Evolutionary conservation across 2,113 vertebrate species (phyloP), one percentile per base, ranked within the genome.

Genomic region (Glaucomys volans): DNA sequence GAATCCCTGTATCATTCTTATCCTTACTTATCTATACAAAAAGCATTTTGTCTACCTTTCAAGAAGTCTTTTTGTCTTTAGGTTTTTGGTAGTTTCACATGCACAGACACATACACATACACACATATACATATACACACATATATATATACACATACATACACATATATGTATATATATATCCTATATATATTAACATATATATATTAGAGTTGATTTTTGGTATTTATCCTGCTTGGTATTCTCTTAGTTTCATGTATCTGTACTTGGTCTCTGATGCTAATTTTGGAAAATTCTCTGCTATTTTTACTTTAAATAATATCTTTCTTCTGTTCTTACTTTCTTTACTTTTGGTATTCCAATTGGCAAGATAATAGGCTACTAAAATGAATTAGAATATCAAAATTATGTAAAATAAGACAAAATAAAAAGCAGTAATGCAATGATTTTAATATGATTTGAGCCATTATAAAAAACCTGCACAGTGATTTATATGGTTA

Each of bases 381-480:
- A 72, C 37, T 30, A 83, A 13, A 87, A 66, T 24, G 13, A 88
- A 79, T 14, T n/a, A 67, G 44, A 71, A 20, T 74, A 59, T 59
- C n/a, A 35, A 76, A 69, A 81, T 57, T n/a, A 40, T 74, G n/a
- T 5, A 54, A 90, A 93, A 74, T 67, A 35, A 75, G 28, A 80
- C 44, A 62, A 92, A 88, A 83, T 47, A 69, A 77, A 7, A 12
- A 77, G 2, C 24, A 62, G 2, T 12, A 62, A 22, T 66, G 13
- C 22, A 62, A 52, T 87, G 32, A 28, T 67, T 90, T 91, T 72
- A 87, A 42, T 91, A 91, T 82, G 1, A 71, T 87, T 91, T 62
- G 42, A 82, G 76, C 42, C 22, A 8, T 76, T 87, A 81, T 81
- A 76, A 37, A 35, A 81, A 35, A 69, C 59, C 32, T 30, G 7